Base-by-base conservation (phyloP, 2,113 vertebrate genomes). In the Rhinolophus ferrumequinum region DNA sequence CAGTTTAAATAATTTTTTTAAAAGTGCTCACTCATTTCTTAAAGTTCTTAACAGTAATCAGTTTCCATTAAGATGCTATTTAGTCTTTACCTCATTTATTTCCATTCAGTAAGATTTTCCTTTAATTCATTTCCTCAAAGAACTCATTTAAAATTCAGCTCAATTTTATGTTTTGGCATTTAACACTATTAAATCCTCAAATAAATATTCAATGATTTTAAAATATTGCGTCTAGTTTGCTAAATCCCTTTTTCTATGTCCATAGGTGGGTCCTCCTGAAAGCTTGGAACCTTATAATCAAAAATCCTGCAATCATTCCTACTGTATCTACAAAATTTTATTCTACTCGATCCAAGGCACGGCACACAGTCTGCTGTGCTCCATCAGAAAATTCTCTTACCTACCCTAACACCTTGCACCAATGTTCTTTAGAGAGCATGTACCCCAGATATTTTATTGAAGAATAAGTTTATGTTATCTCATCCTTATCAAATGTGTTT, bases 71-170 rank as follows among this genome's bases (percentile, higher is more conserved):
- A 64, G 33, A 62, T 30, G 41, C 11, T 2, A 22, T 19, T 64
- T 67, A 67, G 35, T 44, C 60, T 66, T n/a, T 16, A n/a, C 12
- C 60, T 60, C 38, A 33, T 85, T 56, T 56, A 41, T 18, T 70
- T 89, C 26, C 54, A 58, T 52, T 41, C 47, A 73, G 9, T 19
- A 35, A 72, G 19, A 28, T 84, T 54, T 83, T n/a, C 52, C n/a
- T 75, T 67, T 11, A 66, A 58, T 79, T 73, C 64, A 76, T 90
- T 64, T 80, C 22, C 6, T 85, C n/a, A 18, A 90, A 92, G 41
- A 84, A 86, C 14, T 14, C 1, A 92, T n/a, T 41, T 64, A 81
- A 94, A 94, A 85, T 96, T 84, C n/a, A 91, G 41, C 18, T 88
- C 44, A 54, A 21, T 56, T 82, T 83, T 80, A 24, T 85, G 50